Base-by-base conservation (phyloP, 2,113 vertebrate species). In the Tor tambroides region DNA sequence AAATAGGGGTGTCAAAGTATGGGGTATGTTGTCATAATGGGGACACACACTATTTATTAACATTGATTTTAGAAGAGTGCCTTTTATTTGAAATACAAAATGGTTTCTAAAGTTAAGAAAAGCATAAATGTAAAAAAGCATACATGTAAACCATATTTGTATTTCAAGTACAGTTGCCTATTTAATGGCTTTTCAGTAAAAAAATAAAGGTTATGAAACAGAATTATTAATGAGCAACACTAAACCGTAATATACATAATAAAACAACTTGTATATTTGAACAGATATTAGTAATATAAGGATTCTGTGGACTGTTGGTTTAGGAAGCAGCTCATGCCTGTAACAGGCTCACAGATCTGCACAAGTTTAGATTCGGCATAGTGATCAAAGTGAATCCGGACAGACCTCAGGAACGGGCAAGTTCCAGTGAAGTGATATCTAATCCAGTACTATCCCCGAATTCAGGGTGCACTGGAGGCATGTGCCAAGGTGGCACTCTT, bases 341-440 rank as follows among this genome's bases (percentile, higher is more conserved):
- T 0, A 87, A 94, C 43, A 93, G 89, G 79, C 93, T 51, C 14
- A 15, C 49, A 51, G 15, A 51, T 17, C 12, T 51, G 49, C 46
- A 49, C 10, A 46, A 46, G 43, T 98, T 98, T 94, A 93, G 19
- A 83, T 91, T 87, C 81, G 96, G 97, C 94, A 89, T 83, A 5
- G 94, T 93, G 41, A 71, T 99, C 87, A 98, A 99, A 95, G 93
- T 97, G 83, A 98, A 98, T 79, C 97, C 97, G 0, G 97, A 99
- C 46, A 95, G 94, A 78, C 96, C 97, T 2, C 97, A 98, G 95
- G 95, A 94, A 94, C 95, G 93, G 91, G 97, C 98, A 96, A 98
- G 97, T 97, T 78, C 17, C 41, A 63, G 23, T 26, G 9, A 26
- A 63, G 10, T 28, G 30, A n/a, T 23, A 7, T 4, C 23, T 84